phyloP scores from a whole-genome alignment of 1,140 invertebrate species.

The Heterodera schachtii region DNA sequence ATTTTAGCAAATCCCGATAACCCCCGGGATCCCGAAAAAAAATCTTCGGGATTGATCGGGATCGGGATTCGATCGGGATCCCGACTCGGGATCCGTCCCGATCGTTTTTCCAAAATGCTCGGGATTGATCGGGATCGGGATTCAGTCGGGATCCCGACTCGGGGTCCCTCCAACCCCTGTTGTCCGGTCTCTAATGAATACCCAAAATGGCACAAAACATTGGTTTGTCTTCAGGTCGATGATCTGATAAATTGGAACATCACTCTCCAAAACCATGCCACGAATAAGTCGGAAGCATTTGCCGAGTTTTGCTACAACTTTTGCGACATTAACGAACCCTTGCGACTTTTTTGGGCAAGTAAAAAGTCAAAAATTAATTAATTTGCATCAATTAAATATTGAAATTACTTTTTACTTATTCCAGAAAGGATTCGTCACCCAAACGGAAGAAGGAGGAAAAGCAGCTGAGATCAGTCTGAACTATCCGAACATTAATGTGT shows the following conservation, averaged over 20 bases:
- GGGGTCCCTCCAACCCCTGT: too few relatives aligned
- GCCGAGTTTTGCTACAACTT: conserved; percentile 55
- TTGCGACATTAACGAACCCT: conserved; percentile 60
- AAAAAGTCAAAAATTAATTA: neutral
- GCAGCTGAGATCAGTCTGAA: conserved; percentile 34
- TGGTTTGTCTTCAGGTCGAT: conserved; percentile 31
- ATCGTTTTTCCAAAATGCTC: too few relatives aligned
- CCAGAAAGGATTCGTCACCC: conserved; percentile 29
- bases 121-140: too few relatives aligned
- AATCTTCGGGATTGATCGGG: too few relatives aligned
- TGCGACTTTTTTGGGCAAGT: conserved; percentile 47
- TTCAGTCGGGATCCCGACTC: too few relatives aligned
- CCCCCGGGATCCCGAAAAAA: too few relatives aligned
- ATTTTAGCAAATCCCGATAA: too few relatives aligned
- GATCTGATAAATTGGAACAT: conserved; percentile 50
- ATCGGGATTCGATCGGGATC: too few relatives aligned
- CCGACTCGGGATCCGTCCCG: too few relatives aligned
- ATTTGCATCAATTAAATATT: neutral
- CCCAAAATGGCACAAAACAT: neutral
- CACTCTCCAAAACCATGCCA: conserved; percentile 54
- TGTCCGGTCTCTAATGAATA: too few relatives aligned
- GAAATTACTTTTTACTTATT: neutral
- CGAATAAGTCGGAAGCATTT: conserved; percentile 51
- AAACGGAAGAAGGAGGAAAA: conserved; percentile 4
- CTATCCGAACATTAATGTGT: conserved; percentile 55